phyloP scores from a whole-genome alignment of 2,888 invertebrate genomes.

The Ormyrus thymus region DNA sequence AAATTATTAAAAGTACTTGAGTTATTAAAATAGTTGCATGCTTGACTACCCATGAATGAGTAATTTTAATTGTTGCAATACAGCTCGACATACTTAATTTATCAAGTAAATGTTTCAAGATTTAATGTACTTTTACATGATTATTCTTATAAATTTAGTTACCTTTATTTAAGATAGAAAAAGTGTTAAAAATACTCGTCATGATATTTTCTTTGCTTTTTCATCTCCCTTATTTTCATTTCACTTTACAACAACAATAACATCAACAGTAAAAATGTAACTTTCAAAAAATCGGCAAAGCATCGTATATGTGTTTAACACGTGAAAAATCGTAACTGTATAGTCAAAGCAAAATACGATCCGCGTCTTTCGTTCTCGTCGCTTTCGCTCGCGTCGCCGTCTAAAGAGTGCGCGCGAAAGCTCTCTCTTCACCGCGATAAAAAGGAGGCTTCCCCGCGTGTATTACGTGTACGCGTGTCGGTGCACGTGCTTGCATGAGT shows the following conservation, averaged over 20 bases:
- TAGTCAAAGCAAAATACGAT: too few species aligned
- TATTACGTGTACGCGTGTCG: too few species aligned
- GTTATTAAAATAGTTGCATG: slow-evolving; percentile 11
- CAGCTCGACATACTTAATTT: slow-evolving; percentile 21
- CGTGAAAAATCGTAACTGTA: too few species aligned
- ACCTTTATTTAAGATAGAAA: slow-evolving; percentile 38
- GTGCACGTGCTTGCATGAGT: too few species aligned
- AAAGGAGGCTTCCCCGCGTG: too few species aligned
- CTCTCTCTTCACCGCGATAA: too few species aligned
- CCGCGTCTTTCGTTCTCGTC: too few species aligned
- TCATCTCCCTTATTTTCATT: background rate
- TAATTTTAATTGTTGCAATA: too few species aligned
- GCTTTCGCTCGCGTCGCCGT: too few species aligned
- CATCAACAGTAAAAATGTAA: slow-evolving; percentile 49
- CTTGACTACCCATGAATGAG: background rate
- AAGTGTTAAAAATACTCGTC: slow-evolving; percentile 50
- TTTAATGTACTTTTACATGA: slow-evolving; percentile 15
- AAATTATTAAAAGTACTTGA: background rate
- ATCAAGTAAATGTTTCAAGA: slow-evolving; percentile 26
- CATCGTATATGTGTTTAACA: background rate
- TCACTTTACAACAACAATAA: slow-evolving; percentile 42
- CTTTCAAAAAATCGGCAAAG: slow-evolving; percentile 53
- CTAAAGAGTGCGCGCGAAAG: too few species aligned
- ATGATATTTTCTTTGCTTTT: slow-evolving; percentile 30
- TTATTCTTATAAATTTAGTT: slow-evolving; percentile 38